Conservation (phyloP, 2,888 invertebrate genomes). For the Metopia argyrocephala region DNA sequence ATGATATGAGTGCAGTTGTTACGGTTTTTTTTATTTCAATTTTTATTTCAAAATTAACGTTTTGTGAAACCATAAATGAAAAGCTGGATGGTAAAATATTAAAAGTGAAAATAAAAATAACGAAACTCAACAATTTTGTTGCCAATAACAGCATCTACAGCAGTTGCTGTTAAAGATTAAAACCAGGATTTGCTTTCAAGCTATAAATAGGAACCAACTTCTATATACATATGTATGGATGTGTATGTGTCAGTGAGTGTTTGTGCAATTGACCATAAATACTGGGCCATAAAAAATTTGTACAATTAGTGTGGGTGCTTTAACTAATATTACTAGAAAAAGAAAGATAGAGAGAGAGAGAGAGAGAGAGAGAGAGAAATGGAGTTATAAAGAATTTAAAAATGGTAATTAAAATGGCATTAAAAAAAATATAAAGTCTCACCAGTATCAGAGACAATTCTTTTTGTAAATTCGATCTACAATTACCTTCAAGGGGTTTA, state of each 20-base stretch:
- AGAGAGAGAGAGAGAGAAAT: too few relatives aligned
- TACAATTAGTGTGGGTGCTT: neutral
- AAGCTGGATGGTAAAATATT: slow-evolving; percentile 33
- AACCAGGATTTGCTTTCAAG: slow-evolving; percentile 46
- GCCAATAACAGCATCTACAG: slow-evolving; percentile 44
- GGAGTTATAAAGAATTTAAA: too few relatives aligned
- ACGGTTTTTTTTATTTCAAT: slow-evolving; percentile 38
- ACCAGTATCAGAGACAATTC: too few relatives aligned
- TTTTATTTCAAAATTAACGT: slow-evolving; percentile 59
- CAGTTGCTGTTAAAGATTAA: slow-evolving; percentile 56
- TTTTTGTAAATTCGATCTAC: too few relatives aligned
- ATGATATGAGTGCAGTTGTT: neutral
- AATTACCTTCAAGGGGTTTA: too few relatives aligned
- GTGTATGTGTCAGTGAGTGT: too few relatives aligned
- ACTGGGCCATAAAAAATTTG: neutral
- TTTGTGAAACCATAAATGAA: slow-evolving; percentile 60
- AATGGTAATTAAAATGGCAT: too few relatives aligned
- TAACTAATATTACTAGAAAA: neutral
- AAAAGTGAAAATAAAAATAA: slow-evolving; percentile 46
- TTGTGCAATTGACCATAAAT: neutral
- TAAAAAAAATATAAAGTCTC: too few relatives aligned
- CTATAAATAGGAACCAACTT: neutral
- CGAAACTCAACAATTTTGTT: neutral
- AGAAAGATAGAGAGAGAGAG: neutral
- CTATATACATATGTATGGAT: neutral